A percentile compares a stretch with the other conserved stretches of the same genome.
Evolutionary conservation across 2,888 invertebrate species (phyloP).

Genomic region (Amblyteles armatorius): DNA sequence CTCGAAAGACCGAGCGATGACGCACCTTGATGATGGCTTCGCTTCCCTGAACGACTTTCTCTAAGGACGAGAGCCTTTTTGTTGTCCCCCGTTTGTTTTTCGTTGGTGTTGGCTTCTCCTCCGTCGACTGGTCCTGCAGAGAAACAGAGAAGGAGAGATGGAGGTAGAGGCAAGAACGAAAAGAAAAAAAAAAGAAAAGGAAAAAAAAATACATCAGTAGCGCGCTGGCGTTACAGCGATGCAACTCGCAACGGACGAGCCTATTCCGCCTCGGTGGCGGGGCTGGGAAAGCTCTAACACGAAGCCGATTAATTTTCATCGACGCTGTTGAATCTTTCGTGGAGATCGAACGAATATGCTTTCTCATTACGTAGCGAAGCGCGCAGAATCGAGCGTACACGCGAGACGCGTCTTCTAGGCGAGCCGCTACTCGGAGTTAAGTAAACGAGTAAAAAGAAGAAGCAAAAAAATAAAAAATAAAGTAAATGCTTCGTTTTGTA

Average conservation of each 20-base stretch:
- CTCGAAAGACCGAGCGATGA: constrained; percentile 15
- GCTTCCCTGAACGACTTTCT: constrained; percentile 85
- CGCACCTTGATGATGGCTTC: constrained; percentile 86
- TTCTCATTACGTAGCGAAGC: not conserved
- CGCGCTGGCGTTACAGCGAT: constrained; percentile 1
- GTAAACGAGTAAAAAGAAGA: not conserved
- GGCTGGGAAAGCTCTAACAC: not conserved
- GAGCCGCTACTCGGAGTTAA: not conserved
- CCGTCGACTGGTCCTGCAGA: constrained; percentile 80
- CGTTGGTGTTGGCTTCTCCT: constrained; percentile 80
- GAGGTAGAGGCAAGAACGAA: not conserved
- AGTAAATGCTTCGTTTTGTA: constrained; percentile 27
- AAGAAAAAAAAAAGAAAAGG: constrained; percentile 2
- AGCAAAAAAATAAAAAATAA: constrained; percentile 21
- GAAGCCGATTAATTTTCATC: constrained; percentile 11
- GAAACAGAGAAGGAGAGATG: constrained; percentile 22
- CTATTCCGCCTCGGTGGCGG: not conserved
- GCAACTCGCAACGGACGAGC: constrained; percentile 26
- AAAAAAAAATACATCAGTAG: not conserved
- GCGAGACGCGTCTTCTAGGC: not conserved
- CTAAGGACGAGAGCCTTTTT: constrained; percentile 85
- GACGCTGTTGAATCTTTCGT: not conserved
- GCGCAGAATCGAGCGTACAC: constrained; percentile 42
- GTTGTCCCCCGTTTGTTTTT: constrained; percentile 85
- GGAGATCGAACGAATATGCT: not conserved